Base-by-base conservation (phyloP, 1,140 invertebrate species). In the Cotesia glomerata region DNA sequence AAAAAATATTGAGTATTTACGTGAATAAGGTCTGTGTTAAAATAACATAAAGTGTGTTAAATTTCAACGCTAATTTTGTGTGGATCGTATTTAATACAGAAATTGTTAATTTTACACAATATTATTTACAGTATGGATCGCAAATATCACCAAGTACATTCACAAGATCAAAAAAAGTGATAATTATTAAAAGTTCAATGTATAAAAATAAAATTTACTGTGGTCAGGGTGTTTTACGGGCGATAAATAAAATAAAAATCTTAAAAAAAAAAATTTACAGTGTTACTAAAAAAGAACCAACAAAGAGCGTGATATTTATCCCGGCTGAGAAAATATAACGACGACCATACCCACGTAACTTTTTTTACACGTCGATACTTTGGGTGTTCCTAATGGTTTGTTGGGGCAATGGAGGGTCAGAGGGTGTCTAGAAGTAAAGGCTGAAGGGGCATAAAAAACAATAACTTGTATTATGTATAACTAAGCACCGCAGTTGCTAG, bases 301-400 rank as follows among this genome's bases (percentile, higher is more conserved):
- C 16, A 11, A 16, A 54, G 5, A n/a, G 14, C 18, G 13, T n/a
- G n/a, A 62, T 34, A n/a, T 62, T 62, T 62, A 35, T 62, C 11
- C 26, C 34, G 35, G 13, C 59, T 39, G 34, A 62, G 32, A 62
- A 62, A 62, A 62, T n/a, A 36, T 36, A 35, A 5, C 9, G 32
- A 14, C 59, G 13, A 35, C 34, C 11, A 11, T 11, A 62, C 59
- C 9, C 59, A 11, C 26, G 32, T 34, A 16, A 34, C 13, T 62
- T 35, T 34, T 36, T 62, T 36, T 62, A 5, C 18, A 61, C 59
- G 59, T 39, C 52, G 56, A 58, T 58, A 58, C 32, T 62, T 62
- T 62, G 2, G 59, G 26, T 62, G 34, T 62, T 62, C 59, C 59
- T 62, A 62, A 62, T 62, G 59, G 59, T 62, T 62, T 62, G 59